Base-by-base conservation (phyloP, 2,888 invertebrate species). In the Tetranychus piercei region DNA sequence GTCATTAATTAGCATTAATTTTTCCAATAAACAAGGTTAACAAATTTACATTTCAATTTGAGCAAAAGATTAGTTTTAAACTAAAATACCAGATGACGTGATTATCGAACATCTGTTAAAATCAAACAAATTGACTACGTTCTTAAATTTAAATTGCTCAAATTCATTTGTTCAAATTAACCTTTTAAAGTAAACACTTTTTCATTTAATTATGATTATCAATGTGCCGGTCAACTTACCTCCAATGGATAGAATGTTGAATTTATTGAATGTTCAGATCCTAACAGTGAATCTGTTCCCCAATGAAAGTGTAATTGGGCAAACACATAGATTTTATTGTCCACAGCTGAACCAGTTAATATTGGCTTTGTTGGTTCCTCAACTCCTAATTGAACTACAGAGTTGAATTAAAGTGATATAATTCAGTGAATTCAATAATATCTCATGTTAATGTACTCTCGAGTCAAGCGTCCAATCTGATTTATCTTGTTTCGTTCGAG, bases 251-350 rank as follows among this genome's bases (percentile, higher is more conserved):
- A 69, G 34, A 69, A 69, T 11, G 20, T 69, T 20, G 69, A 69
- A n/a, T 69, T 22, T 23, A 69, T 23, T 23, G 69, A 69, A 69
- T 69, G 69, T 69, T 69, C 69, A 1, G 69, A 69, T 11, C 69
- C 69, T 6, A 69, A 23, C 20, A 5, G 4, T 20, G 22, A 23
- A 20, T 69, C 11, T n/a, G 11, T 69, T 69, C 69, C 69, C 69
- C 69, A 69, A 4, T 69, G 69, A 22, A 69, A 69, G 20, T 69
- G 69, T 23, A 69, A 23, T 23, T 69, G 69, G 11, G 18, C 22
- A 23, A 69, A 69, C 6, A 69, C 69, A 23, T 69, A 69, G 1
- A 23, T 22, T 23, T 69, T 69, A 69, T 69, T 22, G 11, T 23
- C 11, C 18, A 69, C 69, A 18, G 69, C 69, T 69, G 69, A 69